Conservation (phyloP, 2,113 vertebrate genomes). For the Saiga tatarica region DNA sequence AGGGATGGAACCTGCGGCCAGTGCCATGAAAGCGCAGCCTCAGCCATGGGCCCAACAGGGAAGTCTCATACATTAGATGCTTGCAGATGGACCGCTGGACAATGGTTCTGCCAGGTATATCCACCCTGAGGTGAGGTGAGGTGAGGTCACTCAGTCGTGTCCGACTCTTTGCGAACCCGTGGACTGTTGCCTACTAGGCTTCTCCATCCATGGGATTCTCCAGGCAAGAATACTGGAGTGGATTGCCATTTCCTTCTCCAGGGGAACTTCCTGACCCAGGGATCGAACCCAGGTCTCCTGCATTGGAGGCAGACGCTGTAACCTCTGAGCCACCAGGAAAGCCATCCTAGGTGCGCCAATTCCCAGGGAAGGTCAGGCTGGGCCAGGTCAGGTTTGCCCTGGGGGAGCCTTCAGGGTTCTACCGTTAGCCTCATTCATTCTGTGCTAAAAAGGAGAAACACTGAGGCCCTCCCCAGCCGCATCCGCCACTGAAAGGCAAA, state of each 20-base stretch:
- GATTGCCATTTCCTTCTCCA: too few species aligned
- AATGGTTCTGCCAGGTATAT: too few species aligned
- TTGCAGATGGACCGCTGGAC: background rate
- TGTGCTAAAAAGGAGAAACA: background rate
- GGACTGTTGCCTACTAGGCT: too few species aligned
- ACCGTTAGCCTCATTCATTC: background rate
- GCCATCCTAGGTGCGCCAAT: background rate
- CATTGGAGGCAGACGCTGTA: too few species aligned
- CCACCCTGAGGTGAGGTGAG: background rate
- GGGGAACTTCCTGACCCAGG: too few species aligned
- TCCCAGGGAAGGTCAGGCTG: background rate
- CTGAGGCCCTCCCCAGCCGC: background rate
- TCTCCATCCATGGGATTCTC: too few species aligned
- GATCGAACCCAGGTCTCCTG: too few species aligned
- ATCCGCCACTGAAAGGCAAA: background rate
- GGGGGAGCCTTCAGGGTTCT: background rate
- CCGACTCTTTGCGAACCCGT: too few species aligned
- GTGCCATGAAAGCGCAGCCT: fast-evolving
- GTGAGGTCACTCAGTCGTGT: too few species aligned
- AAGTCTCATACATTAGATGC: background rate
- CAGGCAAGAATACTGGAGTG: too few species aligned
- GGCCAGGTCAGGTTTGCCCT: background rate
- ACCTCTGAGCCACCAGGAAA: too few species aligned
- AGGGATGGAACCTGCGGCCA: background rate
- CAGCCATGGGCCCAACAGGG: background rate